Evolutionary conservation across 2,797 vertebrate genomes (phyloP), one percentile per base, ranked within the genome.

Genomic region (Denticeps clupeoides): DNA sequence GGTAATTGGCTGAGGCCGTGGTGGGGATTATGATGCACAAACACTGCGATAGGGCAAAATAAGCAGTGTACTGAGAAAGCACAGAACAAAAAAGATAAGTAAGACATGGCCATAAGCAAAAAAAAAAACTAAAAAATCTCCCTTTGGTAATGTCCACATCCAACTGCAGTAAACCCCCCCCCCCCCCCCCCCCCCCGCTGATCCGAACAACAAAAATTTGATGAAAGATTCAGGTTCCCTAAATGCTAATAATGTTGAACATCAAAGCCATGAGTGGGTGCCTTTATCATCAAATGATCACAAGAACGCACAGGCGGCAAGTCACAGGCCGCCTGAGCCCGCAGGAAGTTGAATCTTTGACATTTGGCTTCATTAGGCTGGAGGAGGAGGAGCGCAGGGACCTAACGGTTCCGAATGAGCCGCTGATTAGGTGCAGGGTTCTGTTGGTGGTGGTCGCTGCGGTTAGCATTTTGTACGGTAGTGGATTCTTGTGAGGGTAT

Each of bases 221-320:
- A 68, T 76, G 58, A 72, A 72, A 74, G 55, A 74, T 67, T 65
- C 59, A 64, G 68, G 69, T 74, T 71, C 55, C 55, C 56, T 71
- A 73, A 77, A 77, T 73, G 70, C 75, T 74, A 72, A 74, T 79
- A 71, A 77, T 72, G 70, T 75, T 64, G 43, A 69, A 72, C 74
- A 75, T 80, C 70, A 77, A 77, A 76, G 68, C 63, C 25, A 3
- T 16, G 59, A 49, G 51, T 56, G 56, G 51, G 55, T 51, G 62
- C 68, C 67, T 75, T 77, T 70, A 77, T 77, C 67, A 65, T 46
- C 60, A 58, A 64, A 61, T 56, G 53, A 71, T 73, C 67, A 75
- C 61, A 78, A 68, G 59, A 41, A 51, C 10, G 45, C 45, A 45
- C 22, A 41, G 49, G 28, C 13, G 41, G 8, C 18, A 46, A 53